phyloP scores from a whole-genome alignment of 2,113 vertebrate genomes.

The Albula glossodonta region DNA sequence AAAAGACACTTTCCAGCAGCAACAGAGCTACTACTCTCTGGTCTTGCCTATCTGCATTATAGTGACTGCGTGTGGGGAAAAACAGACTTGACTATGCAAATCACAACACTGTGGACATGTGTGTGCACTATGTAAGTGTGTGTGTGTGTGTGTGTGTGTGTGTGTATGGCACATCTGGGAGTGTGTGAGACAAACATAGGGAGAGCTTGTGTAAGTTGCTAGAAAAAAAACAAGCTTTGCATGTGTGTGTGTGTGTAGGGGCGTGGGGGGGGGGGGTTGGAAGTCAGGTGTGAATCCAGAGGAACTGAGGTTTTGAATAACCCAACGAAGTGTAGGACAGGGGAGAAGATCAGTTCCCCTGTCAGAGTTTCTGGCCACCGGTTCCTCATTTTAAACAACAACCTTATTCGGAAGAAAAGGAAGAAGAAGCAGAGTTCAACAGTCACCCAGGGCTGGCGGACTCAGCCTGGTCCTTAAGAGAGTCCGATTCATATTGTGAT shows the following conservation, averaged over 20 bases:
- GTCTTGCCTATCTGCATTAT: too few species aligned
- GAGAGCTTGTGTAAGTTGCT: too few species aligned
- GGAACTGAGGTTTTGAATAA: slow-evolving; percentile 4
- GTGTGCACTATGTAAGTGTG: neutral
- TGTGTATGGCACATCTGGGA: neutral
- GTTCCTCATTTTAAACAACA: neutral
- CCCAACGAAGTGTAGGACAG: neutral
- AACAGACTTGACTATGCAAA: too few species aligned
- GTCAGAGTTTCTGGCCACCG: neutral
- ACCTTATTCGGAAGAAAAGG: neutral
- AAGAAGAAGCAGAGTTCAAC: neutral
- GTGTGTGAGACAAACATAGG: too few species aligned
- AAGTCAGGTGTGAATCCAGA: neutral
- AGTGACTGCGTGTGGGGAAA: too few species aligned
- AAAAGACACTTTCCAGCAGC: too few species aligned
- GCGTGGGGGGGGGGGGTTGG: neutral
- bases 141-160: neutral
- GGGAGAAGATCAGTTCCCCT: neutral
- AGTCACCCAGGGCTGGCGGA: neutral
- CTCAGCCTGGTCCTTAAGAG: neutral
- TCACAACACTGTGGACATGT: too few species aligned
- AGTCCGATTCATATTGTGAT: neutral
- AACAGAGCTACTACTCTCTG: too few species aligned
- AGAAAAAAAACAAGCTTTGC: neutral
- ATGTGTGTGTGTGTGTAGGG: neutral